Conservation (phyloP, 2,797 vertebrate species). For the Crocidura indochinensis region DNA sequence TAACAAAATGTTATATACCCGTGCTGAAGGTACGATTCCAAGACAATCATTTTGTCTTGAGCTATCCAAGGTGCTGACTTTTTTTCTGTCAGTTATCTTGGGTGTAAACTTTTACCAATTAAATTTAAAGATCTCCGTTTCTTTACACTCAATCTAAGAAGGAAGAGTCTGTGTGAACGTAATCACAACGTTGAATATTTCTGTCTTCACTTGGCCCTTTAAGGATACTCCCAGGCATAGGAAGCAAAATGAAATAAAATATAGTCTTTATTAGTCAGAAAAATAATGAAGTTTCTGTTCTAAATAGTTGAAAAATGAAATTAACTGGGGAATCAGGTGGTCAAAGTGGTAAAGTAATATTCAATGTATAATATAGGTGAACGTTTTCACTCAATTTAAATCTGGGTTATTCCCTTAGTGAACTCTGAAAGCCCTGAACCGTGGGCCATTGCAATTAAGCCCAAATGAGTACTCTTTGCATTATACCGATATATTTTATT, state of each 20-base stretch:
- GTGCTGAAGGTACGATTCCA: not conserved
- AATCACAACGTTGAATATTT: slow-evolving; percentile 45
- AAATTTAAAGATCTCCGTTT: slow-evolving; percentile 55
- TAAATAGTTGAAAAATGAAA: slow-evolving; percentile 61
- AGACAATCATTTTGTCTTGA: fast-evolving
- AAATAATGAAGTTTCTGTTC: slow-evolving; percentile 20
- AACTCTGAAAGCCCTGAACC: slow-evolving; percentile 10
- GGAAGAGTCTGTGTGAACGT: not conserved
- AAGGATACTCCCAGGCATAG: not conserved
- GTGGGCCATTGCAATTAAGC: slow-evolving; percentile 57
- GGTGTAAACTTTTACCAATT: slow-evolving; percentile 53
- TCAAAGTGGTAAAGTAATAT: slow-evolving; percentile 57
- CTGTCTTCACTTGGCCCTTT: slow-evolving; percentile 13
- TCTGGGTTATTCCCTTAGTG: slow-evolving; percentile 44
- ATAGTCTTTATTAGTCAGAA: slow-evolving; percentile 28
- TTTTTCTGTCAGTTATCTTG: slow-evolving; percentile 21
- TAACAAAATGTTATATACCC: slow-evolving; percentile 33
- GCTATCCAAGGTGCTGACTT: slow-evolving; percentile 85
- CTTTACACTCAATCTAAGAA: slow-evolving; percentile 54
- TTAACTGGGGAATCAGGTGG: slow-evolving; percentile 33
- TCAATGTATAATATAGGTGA: not conserved
- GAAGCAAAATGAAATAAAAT: not conserved
- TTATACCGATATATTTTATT: not conserved
- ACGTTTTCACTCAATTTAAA: slow-evolving; percentile 50
- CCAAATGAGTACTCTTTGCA: slow-evolving; percentile 19